Percentiles rank a stretch among this genome's conserved stretches.
phyloP scores from a whole-genome alignment of 1,140 invertebrate genomes.

The Amphibalanus amphitrite region DNA sequence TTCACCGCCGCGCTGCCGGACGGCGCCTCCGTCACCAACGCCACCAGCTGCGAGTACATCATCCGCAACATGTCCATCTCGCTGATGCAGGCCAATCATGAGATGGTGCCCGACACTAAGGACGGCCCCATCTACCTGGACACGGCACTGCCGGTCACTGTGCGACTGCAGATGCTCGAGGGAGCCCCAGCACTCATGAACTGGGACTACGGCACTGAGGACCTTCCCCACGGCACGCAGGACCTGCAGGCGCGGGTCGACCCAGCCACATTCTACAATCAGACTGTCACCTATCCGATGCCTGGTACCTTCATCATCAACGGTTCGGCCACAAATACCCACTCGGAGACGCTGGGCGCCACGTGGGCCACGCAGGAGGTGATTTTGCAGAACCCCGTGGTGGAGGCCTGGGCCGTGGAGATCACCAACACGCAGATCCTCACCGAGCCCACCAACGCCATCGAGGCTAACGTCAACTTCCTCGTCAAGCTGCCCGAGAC shows the following conservation, averaged over 20 bases:
- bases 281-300: neutral
- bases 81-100: neutral
- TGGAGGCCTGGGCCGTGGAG: neutral
- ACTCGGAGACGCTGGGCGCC: neutral
- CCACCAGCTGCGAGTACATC: neutral
- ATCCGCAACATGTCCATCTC: neutral
- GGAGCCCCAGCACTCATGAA: neutral
- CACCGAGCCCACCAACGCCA: neutral
- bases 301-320: neutral
- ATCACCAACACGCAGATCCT: neutral
- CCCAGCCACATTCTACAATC: neutral
- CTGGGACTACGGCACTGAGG: neutral
- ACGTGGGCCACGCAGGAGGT: neutral
- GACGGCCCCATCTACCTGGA: neutral
- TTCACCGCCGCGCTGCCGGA: neutral
- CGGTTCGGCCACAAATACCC: neutral
- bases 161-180: neutral
- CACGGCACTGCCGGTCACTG: neutral
- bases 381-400: neutral
- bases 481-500: neutral
- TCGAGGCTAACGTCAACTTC: neutral
- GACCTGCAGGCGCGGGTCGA: neutral
- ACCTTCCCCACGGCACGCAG: neutral
- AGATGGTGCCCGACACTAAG: too few relatives aligned
- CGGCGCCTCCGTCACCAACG: neutral